Evolutionary conservation across 2,113 vertebrate genomes (phyloP).

Genomic region (Mohoua ochrocephala): DNA sequence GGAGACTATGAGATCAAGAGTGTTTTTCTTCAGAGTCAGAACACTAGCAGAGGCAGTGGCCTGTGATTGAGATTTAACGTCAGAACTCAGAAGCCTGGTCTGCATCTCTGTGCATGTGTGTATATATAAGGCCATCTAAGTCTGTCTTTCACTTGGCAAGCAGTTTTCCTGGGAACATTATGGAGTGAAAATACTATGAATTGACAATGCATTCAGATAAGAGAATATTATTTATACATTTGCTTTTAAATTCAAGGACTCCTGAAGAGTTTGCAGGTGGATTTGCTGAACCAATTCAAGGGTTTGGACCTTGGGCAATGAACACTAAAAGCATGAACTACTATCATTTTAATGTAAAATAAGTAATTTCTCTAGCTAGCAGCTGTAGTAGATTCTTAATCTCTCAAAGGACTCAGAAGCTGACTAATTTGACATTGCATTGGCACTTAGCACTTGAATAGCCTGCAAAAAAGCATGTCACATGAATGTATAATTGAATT

Average conservation of each 20-base stretch:
- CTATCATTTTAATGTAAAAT: background rate
- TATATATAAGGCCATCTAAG: background rate
- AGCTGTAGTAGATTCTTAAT: constrained; percentile 13
- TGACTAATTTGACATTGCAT: background rate
- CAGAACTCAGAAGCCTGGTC: background rate
- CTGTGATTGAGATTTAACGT: background rate
- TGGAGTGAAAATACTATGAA: background rate
- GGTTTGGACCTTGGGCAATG: background rate
- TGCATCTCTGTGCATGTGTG: background rate
- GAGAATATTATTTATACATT: background rate
- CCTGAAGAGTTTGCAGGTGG: background rate
- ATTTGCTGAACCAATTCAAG: background rate
- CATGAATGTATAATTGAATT: background rate
- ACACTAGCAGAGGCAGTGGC: background rate
- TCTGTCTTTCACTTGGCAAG: background rate
- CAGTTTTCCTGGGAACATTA: background rate
- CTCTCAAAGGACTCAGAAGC: background rate
- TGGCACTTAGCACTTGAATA: constrained; percentile 12
- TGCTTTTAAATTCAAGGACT: background rate
- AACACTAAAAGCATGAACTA: background rate
- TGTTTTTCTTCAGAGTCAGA: background rate
- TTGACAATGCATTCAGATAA: background rate
- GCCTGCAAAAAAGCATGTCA: background rate
- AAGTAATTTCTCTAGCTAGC: background rate
- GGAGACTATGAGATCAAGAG: background rate